phyloP scores from a whole-genome alignment of 2,113 vertebrate species.

The Hemicordylus capensis region DNA sequence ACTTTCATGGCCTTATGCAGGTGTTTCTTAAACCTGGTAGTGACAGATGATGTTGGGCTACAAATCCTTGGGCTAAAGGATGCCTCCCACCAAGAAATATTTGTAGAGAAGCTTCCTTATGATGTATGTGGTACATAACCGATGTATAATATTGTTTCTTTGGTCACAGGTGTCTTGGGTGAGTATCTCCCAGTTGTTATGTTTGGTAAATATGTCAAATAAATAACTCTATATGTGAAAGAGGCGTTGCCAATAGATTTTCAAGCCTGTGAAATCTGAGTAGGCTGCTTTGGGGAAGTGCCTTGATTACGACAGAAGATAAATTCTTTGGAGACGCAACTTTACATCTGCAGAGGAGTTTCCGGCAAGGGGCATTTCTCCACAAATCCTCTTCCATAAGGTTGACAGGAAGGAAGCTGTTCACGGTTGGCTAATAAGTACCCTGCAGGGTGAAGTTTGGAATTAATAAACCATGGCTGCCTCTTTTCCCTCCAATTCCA shows the following conservation, averaged over 20 bases:
- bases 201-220: accelerated
- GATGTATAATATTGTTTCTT: background rate
- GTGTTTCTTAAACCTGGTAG: no score
- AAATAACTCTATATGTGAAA: background rate
- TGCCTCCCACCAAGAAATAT: background rate
- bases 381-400: background rate
- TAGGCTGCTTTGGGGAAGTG: background rate
- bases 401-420: background rate
- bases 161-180: background rate
- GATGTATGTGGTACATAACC: background rate
- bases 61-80: background rate
- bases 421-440: no score
- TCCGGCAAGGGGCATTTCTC: no score
- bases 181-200: background rate
- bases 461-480: background rate
- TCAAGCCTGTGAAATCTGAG: background rate
- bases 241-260: background rate
- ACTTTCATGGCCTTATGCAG: no score
- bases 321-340: background rate
- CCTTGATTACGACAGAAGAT: background rate
- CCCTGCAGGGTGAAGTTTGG: background rate
- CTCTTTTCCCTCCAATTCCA: no score
- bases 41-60: no score
- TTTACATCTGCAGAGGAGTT: background rate
- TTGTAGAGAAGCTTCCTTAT: background rate